Evolutionary conservation across 2,888 invertebrate genomes (phyloP).

Genomic region (Aphodius granarius): DNA sequence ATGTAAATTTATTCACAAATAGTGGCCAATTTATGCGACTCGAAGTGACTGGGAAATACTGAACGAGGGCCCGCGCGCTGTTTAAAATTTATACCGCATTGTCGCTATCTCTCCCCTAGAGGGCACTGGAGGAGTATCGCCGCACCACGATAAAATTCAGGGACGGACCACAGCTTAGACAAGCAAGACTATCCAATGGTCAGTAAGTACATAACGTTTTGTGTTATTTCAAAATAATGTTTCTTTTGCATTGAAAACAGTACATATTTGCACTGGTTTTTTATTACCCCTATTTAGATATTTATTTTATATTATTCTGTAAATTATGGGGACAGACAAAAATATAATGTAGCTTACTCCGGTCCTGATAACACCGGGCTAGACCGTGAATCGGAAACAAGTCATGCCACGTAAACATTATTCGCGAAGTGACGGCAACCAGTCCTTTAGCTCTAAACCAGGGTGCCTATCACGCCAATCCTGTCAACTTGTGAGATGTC

Average conservation of each 20-base stretch:
- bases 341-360: too few species aligned
- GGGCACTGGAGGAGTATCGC: not conserved
- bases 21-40: conserved; percentile 13
- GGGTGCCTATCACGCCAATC: not conserved
- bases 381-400: not conserved
- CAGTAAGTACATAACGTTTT: too few species aligned
- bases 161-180: too few species aligned
- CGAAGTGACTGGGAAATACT: conserved; percentile 13
- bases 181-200: too few species aligned
- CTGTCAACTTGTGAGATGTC: not conserved
- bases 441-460: not conserved
- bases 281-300: too few species aligned
- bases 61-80: conserved; percentile 1
- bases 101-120: not conserved
- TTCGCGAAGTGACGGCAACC: not conserved
- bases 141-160: not conserved
- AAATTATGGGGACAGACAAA: too few species aligned
- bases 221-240: too few species aligned
- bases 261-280: too few species aligned
- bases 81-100: conserved; percentile 10
- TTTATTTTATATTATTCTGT: too few species aligned
- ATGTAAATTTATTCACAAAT: conserved; percentile 15
- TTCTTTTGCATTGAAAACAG: too few species aligned
- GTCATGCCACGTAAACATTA: not conserved
- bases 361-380: too few species aligned